Evolutionary conservation across 2,113 vertebrate species (phyloP).

Genomic region (Thomomys bottae): DNA sequence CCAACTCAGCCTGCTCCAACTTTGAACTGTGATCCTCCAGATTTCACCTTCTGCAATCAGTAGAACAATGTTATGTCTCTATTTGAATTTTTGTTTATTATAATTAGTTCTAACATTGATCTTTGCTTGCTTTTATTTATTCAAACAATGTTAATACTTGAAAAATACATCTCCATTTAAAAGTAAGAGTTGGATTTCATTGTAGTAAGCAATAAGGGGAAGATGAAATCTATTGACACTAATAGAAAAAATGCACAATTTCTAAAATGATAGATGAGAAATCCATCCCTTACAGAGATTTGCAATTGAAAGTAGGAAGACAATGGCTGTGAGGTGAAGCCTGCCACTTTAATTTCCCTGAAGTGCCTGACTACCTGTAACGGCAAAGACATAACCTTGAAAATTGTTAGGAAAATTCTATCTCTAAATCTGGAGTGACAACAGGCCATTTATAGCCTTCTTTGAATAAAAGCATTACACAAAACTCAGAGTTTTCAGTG

Average conservation of each 20-base stretch:
- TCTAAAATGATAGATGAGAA: constrained; percentile 30
- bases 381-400: not conserved
- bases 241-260: constrained; percentile 38
- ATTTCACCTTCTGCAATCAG: too few relatives aligned
- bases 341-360: not conserved
- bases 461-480: constrained; percentile 14
- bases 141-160: constrained; percentile 29
- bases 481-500: constrained; percentile 3
- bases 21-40: too few relatives aligned
- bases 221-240: constrained; percentile 34
- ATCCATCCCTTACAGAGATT: not conserved
- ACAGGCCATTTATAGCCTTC: not conserved
- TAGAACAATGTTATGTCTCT: too few relatives aligned
- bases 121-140: too few relatives aligned
- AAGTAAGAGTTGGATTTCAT: not conserved
- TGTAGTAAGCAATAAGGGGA: not conserved
- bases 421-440: not conserved
- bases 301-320: not conserved
- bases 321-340: not conserved
- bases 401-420: not conserved
- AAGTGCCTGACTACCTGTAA: not conserved
- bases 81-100: too few relatives aligned
- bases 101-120: too few relatives aligned
- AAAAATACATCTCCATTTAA: constrained; percentile 15
- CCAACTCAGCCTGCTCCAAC: too few relatives aligned